A percentile compares a stretch with the other conserved stretches of the same genome.
Conservation (phyloP, 2,888 invertebrate species). For the Neoitamus cyanurus region DNA sequence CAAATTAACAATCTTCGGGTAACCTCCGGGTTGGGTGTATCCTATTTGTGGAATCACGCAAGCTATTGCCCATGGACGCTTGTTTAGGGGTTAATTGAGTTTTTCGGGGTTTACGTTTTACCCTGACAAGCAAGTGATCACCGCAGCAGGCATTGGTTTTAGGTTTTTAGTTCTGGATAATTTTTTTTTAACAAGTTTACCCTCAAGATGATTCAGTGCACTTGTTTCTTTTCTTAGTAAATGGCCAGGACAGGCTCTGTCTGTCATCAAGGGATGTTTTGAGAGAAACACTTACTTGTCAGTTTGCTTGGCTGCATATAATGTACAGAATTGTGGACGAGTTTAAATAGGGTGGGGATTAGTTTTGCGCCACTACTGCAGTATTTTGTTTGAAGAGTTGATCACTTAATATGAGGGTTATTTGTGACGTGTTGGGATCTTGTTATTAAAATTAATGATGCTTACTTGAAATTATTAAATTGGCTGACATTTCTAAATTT, state of each 20-base stretch:
- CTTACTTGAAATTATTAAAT: no score
- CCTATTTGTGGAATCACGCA: background rate
- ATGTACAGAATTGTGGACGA: background rate
- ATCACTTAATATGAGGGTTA: no score
- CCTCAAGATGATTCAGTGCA: background rate
- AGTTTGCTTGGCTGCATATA: background rate
- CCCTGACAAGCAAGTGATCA: background rate
- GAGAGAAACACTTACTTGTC: background rate
- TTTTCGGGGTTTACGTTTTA: background rate
- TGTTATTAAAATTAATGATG: no score
- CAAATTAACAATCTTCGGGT: constrained; percentile 48
- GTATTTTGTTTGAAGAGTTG: no score
- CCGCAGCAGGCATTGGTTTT: background rate
- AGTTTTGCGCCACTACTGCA: no score
- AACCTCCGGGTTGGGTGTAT: background rate
- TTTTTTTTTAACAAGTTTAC: background rate
- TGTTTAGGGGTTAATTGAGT: background rate
- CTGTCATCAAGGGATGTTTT: background rate
- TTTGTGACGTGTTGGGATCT: no score
- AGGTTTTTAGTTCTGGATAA: background rate
- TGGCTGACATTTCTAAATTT: no score
- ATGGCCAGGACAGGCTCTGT: background rate
- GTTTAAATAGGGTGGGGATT: background rate
- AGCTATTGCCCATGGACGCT: background rate
- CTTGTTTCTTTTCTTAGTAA: background rate